phyloP scores from a whole-genome alignment of 2,797 vertebrate species.

The Rhinella marina region DNA sequence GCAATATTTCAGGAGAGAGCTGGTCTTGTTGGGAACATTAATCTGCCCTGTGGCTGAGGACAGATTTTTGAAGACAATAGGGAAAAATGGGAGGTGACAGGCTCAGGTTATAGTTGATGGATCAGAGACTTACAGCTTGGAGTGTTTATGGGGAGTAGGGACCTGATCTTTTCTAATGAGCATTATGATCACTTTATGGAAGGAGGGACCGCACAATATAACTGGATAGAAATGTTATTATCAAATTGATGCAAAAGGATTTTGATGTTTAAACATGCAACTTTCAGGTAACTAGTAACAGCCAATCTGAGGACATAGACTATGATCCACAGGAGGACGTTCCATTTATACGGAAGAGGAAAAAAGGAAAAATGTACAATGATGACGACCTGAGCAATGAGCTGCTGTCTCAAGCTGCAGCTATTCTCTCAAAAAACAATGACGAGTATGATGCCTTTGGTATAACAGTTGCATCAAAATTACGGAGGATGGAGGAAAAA shows the following conservation, averaged over 20 bases:
- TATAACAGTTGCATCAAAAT: slow-evolving; percentile 28
- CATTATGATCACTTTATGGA: background rate
- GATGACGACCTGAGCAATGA: slow-evolving; percentile 18
- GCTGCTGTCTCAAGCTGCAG: slow-evolving; percentile 37
- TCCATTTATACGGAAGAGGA: slow-evolving; percentile 9
- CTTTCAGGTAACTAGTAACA: slow-evolving; percentile 39
- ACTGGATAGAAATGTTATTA: background rate
- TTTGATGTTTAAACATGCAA: background rate
- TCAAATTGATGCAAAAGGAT: background rate
- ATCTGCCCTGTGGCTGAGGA: background rate
- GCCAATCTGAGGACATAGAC: slow-evolving; percentile 31
- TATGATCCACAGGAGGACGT: slow-evolving; percentile 31
- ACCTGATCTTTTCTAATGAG: background rate
- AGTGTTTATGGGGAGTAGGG: background rate
- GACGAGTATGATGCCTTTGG: slow-evolving; percentile 47
- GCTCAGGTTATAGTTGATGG: background rate
- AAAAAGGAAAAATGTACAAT: slow-evolving; percentile 34
- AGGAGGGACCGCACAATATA: too few species aligned
- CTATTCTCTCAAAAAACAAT: slow-evolving; percentile 36
- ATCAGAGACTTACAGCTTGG: background rate
- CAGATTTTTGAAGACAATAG: background rate
- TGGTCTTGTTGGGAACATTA: background rate
- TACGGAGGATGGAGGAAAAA: slow-evolving; percentile 45
- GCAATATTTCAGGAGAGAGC: too few species aligned
- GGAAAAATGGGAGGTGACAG: background rate